Base-by-base conservation (phyloP, 2,797 vertebrate genomes). In the Xiphophorus birchmanni region DNA sequence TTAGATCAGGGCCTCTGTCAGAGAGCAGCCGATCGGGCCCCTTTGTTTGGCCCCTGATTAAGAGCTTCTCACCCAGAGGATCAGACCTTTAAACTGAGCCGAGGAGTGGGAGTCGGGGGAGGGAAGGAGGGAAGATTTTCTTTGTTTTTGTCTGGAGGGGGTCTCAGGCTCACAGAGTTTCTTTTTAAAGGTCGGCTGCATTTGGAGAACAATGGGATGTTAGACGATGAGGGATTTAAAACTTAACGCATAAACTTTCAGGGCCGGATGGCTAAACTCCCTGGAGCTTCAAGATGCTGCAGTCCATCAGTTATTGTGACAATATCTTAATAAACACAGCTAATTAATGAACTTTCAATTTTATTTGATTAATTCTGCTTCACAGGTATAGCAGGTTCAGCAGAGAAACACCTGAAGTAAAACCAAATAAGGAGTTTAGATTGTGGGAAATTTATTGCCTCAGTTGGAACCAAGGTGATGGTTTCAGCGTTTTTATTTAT, bases 31-130 rank as follows among this genome's bases (percentile, higher is more conserved):
- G 94, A 92, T 88, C 8, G 82, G 87, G 84, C 89, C 89, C 87
- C 93, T 94, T 96, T 95, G 95, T 95, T 95, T 93, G 94, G 91
- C 88, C 86, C 88, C 92, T 95, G 94, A 95, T 96, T 95, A 96
- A 96, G 95, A 96, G 94, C 91, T 95, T 94, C 95, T 95, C 93
- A 92, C 93, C 88, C 74, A 67, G 83, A 94, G 92, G 94, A 92
- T 91, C 92, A 94, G 91, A 89, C 85, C 84, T 91, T 85, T 77
- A 82, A 82, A 82, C 74, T 11, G 74, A 88, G 86, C 78, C 79
- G 82, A 90, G 87, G 60, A 88, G 80, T 88, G 56, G 72, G 84
- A 87, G 82, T 75, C 56, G 82, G 81, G 81, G 77, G 80, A 77
- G 74, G 88, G 65, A 89, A 86, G 87, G 83, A 84, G 87, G 85